Percentiles rank a stretch among this genome's conserved stretches.
phyloP scores from a whole-genome alignment of 2,888 invertebrate genomes.

The Drosophila prostipennis region DNA sequence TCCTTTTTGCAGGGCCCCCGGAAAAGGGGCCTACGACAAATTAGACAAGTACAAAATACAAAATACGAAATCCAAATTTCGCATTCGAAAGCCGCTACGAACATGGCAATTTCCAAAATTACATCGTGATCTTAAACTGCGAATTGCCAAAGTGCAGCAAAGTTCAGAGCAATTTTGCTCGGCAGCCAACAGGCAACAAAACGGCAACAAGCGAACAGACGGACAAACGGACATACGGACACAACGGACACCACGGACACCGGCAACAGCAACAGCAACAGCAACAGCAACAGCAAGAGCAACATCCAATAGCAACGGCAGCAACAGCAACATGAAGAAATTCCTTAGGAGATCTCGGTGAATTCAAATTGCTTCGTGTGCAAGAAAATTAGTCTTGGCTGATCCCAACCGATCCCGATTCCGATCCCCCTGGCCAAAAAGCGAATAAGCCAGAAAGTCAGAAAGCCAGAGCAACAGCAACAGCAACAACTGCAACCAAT shows the following conservation, averaged over 20 bases:
- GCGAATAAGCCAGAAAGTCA: conserved; percentile 47
- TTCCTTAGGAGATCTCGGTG: conserved; percentile 66
- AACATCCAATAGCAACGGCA: conserved; percentile 13
- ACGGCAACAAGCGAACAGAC: conserved; percentile 57
- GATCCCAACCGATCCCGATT: conserved; percentile 48
- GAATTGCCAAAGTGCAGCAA: conserved; percentile 80
- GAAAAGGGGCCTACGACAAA: conserved; percentile 58
- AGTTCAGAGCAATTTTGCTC: conserved; percentile 82
- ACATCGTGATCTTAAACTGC: conserved; percentile 82
- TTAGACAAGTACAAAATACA: conserved; percentile 50
- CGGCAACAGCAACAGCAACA: conserved; percentile 47
- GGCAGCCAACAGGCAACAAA: conserved; percentile 56
- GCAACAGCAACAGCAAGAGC: conserved; percentile 19
- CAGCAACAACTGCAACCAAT: conserved; percentile 32
- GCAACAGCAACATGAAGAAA: conserved; percentile 52
- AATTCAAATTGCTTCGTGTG: conserved; percentile 83
- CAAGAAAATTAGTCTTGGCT: conserved; percentile 84
- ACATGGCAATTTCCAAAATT: conserved; percentile 82
- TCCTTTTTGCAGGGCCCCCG: neutral
- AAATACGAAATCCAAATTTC: conserved; percentile 13
- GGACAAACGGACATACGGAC: too few relatives aligned
- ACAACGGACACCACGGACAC: conserved; percentile 21
- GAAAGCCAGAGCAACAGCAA: neutral
- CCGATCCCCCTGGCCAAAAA: conserved; percentile 51
- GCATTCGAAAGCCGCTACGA: conserved; percentile 36